Base-by-base conservation (phyloP, 2,888 invertebrate genomes). In the Resseliella maxima region DNA sequence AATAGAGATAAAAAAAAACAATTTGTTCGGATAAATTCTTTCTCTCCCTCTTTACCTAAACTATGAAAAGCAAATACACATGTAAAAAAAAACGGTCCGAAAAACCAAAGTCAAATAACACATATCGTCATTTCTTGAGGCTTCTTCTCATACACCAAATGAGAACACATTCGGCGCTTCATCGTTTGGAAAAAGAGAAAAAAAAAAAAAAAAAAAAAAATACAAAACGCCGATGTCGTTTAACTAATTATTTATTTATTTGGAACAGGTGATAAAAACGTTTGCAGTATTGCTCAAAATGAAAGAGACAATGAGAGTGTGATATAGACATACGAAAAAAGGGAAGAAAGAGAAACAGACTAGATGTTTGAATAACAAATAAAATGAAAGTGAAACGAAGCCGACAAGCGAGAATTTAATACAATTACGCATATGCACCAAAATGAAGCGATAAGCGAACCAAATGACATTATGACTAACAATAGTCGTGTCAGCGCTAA, bases 221-320 rank as follows among this genome's bases (percentile, higher is more conserved):
- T n/a, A n/a, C n/a, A n/a, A 72, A 72, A 72, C 31, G 15, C 72
- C 72, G 27, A 50, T 72, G 72, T 15, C 27, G 72, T 72, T 72
- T 72, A 72, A 72, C 72, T 72, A 72, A 72, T 72, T 72, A 72
- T 72, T 72, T 72, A 72, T 72, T 72, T 72, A 72, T 72, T 72
- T 72, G 72, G 72, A 72, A 72, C 72, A 72, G 72, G 72, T 72
- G 72, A 72, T 72, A 72, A 72, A 72, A 72, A 3, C 72, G 72
- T 31, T 72, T 31, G 15, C 15, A 72, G 31, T 72, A 31, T 0
- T 24, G 2, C 5, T 6, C 50, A 24, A 59, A 59, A n/a, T 24
- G 27, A 59, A 27, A 59, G 24, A 59, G 24, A 59, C 15, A n/a
- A 2, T 5, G 59, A 24, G 24, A 3, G 59, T 59, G 31, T 72